Percentiles rank a stretch among this genome's conserved stretches.
These are phyloP conservation scores for Paralichthys olivaceus DNA, from an alignment of 2,113 vertebrate species.

Conservation along the genomic window DNA sequence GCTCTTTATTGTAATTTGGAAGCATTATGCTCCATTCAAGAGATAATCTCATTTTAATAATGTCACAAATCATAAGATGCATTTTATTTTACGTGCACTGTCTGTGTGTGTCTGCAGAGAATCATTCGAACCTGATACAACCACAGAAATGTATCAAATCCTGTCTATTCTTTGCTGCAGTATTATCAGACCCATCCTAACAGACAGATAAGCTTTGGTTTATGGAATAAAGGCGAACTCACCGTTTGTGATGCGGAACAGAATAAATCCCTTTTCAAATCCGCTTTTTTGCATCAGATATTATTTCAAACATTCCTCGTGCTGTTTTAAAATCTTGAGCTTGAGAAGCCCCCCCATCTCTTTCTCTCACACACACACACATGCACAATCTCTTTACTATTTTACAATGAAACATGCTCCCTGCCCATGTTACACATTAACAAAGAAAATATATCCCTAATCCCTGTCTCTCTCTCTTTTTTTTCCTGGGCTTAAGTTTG, in stretches of 20 bases:
- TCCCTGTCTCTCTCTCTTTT: constrained; percentile 33
- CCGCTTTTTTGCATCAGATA: constrained; percentile 71
- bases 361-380: constrained; percentile 15
- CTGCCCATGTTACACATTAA: constrained; percentile 55
- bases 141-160: constrained; percentile 7
- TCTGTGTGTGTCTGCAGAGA: constrained; percentile 3
- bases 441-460: constrained; percentile 57
- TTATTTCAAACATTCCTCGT: constrained; percentile 67
- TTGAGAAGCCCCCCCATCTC: constrained; percentile 18
- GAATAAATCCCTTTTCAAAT: constrained; percentile 75
- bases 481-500: constrained; percentile 54
- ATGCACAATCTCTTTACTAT: constrained; percentile 3
- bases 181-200: constrained; percentile 70
- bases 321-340: constrained; percentile 57
- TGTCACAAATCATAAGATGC: neutral
- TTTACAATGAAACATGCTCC: constrained; percentile 43
- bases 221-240: constrained; percentile 66
- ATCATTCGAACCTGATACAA: constrained; percentile 14
- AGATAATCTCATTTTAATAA: neutral
- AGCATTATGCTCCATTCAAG: constrained; percentile 7
- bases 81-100: neutral
- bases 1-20: constrained; percentile 21
- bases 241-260: constrained; percentile 64
- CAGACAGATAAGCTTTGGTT: constrained; percentile 72
- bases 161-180: constrained; percentile 44